phyloP scores from a whole-genome alignment of 2,797 vertebrate genomes.

The Myotis planiceps region DNA sequence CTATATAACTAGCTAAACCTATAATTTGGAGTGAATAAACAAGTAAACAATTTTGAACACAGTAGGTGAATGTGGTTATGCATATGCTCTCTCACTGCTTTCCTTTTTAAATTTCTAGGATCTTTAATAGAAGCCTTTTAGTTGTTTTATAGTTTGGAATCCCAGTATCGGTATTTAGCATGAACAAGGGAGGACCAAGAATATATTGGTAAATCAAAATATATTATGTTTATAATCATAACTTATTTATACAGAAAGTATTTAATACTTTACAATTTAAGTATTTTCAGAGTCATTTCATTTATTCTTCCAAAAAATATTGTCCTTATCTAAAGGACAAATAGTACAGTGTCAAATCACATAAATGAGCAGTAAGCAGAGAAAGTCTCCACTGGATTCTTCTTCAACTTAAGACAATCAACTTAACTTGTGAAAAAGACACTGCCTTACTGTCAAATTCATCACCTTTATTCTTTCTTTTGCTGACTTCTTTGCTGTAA shows the following conservation, averaged over 20 bases:
- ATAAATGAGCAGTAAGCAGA: background rate
- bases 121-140: background rate
- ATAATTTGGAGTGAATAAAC: background rate
- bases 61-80: background rate
- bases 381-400: background rate
- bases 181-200: background rate
- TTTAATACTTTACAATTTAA: background rate
- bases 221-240: background rate
- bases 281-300: background rate
- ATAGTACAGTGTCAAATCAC: background rate
- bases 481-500: background rate
- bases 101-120: background rate
- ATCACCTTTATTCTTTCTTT: background rate
- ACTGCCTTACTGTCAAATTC: background rate
- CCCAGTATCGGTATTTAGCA: background rate
- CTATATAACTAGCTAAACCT: background rate
- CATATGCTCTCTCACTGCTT: background rate
- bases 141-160: background rate
- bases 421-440: background rate
- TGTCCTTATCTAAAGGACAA: background rate
- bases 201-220: background rate
- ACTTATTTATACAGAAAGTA: background rate
- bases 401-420: background rate
- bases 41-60: background rate
- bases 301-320: background rate